Percentiles rank a stretch among this genome's conserved stretches.
Conservation (phyloP, 2,113 vertebrate genomes). For the Larimichthys crocea region DNA sequence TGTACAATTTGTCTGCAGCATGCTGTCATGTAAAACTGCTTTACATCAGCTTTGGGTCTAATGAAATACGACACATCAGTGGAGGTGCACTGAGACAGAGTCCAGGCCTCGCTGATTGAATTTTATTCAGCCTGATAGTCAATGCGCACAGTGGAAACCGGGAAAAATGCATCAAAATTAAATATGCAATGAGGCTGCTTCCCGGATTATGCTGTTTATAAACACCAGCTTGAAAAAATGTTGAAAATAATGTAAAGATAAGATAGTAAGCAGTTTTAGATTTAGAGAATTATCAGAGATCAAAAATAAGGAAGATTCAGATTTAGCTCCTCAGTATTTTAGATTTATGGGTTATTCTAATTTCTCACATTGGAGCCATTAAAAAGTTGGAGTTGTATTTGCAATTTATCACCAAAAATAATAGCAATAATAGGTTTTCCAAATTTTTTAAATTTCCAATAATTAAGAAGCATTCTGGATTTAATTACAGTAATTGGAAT, state of each 20-base stretch:
- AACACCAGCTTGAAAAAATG: background rate
- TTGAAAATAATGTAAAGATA: background rate
- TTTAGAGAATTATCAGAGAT: background rate
- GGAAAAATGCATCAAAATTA: slow-evolving; percentile 22
- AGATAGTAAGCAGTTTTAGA: background rate
- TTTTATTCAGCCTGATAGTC: slow-evolving; percentile 60
- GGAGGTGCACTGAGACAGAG: slow-evolving; percentile 44
- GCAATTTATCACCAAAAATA: background rate
- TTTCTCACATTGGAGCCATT: background rate
- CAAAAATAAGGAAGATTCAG: background rate
- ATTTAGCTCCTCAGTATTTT: background rate
- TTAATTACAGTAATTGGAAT: background rate
- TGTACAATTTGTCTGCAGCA: background rate
- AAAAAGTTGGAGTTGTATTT: background rate
- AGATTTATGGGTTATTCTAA: background rate
- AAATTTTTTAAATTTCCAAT: background rate
- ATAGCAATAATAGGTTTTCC: background rate
- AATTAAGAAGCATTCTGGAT: background rate
- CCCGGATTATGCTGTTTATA: slow-evolving; percentile 10
- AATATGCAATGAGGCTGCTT: slow-evolving; percentile 31
- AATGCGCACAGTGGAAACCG: slow-evolving; percentile 32
- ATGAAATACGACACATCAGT: slow-evolving; percentile 38
- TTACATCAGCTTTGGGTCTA: slow-evolving; percentile 23
- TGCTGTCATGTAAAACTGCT: slow-evolving; percentile 33
- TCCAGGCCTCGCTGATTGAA: slow-evolving; percentile 61